Conservation (phyloP, 2,113 vertebrate species). For the Cathartes aura region DNA sequence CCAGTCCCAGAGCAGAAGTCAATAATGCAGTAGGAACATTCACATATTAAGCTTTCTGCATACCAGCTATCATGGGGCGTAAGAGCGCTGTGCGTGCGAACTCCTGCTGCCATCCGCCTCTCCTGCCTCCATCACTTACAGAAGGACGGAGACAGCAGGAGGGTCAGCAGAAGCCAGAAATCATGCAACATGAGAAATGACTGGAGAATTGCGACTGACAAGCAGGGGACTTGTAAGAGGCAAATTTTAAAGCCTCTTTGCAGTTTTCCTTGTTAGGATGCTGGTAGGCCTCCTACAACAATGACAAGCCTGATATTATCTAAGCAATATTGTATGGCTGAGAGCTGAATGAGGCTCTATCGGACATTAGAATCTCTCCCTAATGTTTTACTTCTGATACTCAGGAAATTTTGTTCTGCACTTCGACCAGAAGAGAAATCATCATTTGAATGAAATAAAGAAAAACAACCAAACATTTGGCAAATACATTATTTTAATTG, state of each 20-base stretch:
- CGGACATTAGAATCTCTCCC: neutral
- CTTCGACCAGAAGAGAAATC: neutral
- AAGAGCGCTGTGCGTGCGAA: neutral
- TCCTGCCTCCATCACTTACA: neutral
- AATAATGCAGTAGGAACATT: neutral
- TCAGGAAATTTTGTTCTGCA: constrained; percentile 7
- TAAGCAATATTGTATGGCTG: neutral
- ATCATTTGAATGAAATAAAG: constrained; percentile 27
- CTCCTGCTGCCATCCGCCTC: neutral
- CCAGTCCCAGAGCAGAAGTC: neutral
- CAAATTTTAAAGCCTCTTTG: neutral
- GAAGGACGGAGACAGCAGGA: neutral
- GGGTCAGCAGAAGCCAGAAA: neutral
- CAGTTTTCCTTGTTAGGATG: neutral
- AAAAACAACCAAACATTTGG: constrained; percentile 23
- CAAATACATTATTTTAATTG: constrained; percentile 50
- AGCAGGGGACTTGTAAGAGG: neutral
- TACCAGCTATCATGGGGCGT: neutral
- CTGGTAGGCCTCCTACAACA: neutral
- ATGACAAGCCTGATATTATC: constrained; percentile 4
- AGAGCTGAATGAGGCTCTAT: neutral
- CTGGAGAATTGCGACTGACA: neutral
- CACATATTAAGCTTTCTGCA: neutral
- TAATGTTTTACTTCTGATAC: constrained; percentile 16
- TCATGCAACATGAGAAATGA: neutral